Conservation (phyloP, 2,113 vertebrate species). For the Ploceus nigricollis region DNA sequence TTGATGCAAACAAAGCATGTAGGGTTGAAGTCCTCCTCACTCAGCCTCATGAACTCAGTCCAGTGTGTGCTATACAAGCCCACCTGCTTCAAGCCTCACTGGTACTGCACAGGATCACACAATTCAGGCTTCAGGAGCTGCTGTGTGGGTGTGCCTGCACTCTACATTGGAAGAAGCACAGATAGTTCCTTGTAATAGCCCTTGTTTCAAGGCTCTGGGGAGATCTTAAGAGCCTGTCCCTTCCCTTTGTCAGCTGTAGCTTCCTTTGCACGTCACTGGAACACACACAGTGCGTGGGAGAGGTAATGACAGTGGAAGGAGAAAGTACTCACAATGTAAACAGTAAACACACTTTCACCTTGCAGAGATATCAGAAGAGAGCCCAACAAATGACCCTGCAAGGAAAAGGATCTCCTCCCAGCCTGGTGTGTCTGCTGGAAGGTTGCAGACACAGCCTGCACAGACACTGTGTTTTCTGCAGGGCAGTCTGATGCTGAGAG, state of each 20-base stretch:
- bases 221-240: neutral
- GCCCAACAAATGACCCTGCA: neutral
- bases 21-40: neutral
- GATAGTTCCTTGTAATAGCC: neutral
- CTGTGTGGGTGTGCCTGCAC: neutral
- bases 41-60: neutral
- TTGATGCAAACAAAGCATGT: neutral
- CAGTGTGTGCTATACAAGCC: rapidly evolving
- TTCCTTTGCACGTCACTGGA: conserved; percentile 9
- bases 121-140: neutral
- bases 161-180: neutral
- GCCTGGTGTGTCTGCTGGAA: neutral
- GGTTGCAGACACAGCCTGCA: neutral
- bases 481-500: neutral
- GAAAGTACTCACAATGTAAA: conserved; percentile 15
- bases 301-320: conserved; percentile 4
- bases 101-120: neutral
- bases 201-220: conserved; percentile 8
- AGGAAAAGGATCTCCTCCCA: neutral
- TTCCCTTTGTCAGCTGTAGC: conserved; percentile 1
- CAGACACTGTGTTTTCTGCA: neutral
- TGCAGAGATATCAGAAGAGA: neutral
- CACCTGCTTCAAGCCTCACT: neutral
- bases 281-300: conserved; percentile 14
- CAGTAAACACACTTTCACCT: conserved; percentile 32